Conservation (phyloP, 2,888 invertebrate species). For the Miltochrista miniata region DNA sequence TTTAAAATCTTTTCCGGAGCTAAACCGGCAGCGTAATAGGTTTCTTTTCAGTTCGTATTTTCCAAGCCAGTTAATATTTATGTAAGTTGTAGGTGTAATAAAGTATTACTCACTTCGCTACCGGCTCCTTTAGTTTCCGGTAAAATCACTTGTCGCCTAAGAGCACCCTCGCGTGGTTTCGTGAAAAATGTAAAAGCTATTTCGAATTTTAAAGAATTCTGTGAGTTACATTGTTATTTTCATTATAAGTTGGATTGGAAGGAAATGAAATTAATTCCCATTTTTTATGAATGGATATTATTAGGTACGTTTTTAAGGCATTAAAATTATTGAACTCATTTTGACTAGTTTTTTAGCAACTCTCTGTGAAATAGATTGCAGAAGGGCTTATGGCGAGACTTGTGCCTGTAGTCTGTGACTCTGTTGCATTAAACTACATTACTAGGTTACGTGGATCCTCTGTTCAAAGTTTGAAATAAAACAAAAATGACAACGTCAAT, state of each 20-base stretch:
- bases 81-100: slow-evolving; percentile 8
- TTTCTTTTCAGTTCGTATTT: slow-evolving; percentile 14
- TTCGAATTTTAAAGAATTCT: background rate
- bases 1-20: background rate
- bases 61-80: slow-evolving; percentile 21
- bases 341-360: no score
- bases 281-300: no score
- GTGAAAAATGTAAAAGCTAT: slow-evolving; percentile 10
- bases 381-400: no score
- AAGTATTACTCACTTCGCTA: slow-evolving; percentile 17
- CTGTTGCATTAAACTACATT: no score
- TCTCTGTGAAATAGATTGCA: no score
- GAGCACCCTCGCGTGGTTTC: slow-evolving; percentile 16
- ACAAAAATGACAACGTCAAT: no score
- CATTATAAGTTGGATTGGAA: background rate
- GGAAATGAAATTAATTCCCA: no score
- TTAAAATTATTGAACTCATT: no score
- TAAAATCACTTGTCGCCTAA: slow-evolving; percentile 23
- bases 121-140: slow-evolving; percentile 2
- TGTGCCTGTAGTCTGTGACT: no score
- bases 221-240: background rate
- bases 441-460: no score
- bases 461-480: no score
- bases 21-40: background rate
- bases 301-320: no score